Evolutionary conservation across 92 coral and sea anemone genomes (phyloP).

Genomic region (Zoanthus solanderi): DNA sequence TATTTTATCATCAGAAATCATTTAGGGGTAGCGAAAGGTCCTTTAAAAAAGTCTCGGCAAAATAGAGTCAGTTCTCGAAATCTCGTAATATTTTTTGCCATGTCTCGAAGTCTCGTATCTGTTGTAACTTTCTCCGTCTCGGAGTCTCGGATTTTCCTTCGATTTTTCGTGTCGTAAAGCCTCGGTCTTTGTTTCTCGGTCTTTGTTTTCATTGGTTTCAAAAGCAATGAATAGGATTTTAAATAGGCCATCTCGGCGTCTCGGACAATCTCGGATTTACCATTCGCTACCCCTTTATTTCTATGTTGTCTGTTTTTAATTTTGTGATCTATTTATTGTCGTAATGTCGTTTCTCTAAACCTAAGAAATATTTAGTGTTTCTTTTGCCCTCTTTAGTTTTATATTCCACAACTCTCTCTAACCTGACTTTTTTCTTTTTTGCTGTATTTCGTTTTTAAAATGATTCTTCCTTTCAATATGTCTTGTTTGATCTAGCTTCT

Average conservation of each 20-base stretch:
- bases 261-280: no score
- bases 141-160: no score
- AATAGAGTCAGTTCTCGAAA: no score
- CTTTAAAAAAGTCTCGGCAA: no score
- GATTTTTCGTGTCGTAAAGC: no score
- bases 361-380: slow-evolving; percentile 15
- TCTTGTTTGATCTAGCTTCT: slow-evolving; percentile 12
- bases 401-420: neutral
- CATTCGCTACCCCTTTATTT: neutral
- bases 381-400: slow-evolving; percentile 1
- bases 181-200: no score
- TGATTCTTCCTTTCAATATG: neutral
- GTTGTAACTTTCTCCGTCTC: no score
- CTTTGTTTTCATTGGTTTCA: no score
- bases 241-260: no score
- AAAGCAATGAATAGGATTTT: no score
- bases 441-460: neutral
- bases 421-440: neutral
- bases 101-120: no score
- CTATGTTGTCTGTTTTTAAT: neutral
- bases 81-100: no score
- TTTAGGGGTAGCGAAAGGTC: neutral
- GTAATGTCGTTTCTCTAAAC: neutral
- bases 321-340: neutral
- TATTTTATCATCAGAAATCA: slow-evolving; percentile 27